A percentile compares a stretch with the other conserved stretches of the same genome.
Conservation (phyloP, 1,140 invertebrate species). For the Orussus abietinus region DNA sequence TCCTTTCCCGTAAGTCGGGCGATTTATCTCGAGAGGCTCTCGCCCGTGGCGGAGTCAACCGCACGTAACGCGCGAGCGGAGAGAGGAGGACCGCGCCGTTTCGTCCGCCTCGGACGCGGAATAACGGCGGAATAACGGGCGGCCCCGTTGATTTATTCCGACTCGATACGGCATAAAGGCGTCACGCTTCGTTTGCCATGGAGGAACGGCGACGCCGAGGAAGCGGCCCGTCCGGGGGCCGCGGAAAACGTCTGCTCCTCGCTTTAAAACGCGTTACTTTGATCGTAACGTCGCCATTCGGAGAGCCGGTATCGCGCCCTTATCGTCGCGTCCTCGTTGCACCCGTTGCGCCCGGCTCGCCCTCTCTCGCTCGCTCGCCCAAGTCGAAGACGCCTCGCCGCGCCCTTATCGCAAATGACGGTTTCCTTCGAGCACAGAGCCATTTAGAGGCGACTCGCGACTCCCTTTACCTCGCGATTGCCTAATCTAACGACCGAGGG, state of each 20-base stretch:
- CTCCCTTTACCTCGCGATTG: too few relatives aligned
- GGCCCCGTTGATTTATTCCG: slow-evolving; percentile 8
- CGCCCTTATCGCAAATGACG: slow-evolving; percentile 18
- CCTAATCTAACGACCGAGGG: too few relatives aligned
- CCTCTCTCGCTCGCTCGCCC: slow-evolving; percentile 9
- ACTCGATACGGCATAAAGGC: slow-evolving; percentile 10
- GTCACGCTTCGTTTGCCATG: slow-evolving; percentile 10
- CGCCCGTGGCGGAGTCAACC: too few relatives aligned
- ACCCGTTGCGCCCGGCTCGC: slow-evolving; percentile 15
- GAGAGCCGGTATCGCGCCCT: slow-evolving; percentile 14
- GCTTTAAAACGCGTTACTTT: slow-evolving; percentile 26
- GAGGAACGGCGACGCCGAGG: neutral
- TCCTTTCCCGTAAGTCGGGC: too few relatives aligned
- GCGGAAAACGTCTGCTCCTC: slow-evolving; percentile 18
- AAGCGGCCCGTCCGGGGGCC: slow-evolving; percentile 4
- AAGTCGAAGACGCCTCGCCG: slow-evolving; percentile 12
- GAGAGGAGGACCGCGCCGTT: too few relatives aligned
- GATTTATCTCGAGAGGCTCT: too few relatives aligned
- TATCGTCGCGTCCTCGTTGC: neutral
- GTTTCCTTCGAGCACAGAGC: slow-evolving; percentile 4
- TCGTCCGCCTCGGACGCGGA: too few relatives aligned
- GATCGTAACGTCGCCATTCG: slow-evolving; percentile 20
- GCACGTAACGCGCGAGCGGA: too few relatives aligned
- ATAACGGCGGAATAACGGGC: too few relatives aligned
- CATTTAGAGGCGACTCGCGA: neutral